Conservation (phyloP, 1,140 invertebrate genomes). For the Bombus picipes region DNA sequence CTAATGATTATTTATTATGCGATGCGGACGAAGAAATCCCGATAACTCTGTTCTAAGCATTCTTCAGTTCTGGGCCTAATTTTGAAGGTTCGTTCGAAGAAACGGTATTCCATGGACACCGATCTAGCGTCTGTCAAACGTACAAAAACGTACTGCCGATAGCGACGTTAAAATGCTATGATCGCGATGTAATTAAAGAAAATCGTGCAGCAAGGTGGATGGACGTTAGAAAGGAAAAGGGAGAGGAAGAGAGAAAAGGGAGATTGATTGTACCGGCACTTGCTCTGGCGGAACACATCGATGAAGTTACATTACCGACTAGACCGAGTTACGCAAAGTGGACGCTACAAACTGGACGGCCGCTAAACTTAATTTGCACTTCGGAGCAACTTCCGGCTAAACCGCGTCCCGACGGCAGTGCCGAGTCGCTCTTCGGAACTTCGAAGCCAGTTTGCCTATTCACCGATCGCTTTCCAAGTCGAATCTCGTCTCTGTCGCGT, state of each 20-base stretch:
- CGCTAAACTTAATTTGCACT: conserved; percentile 81
- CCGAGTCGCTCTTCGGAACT: conserved; percentile 68
- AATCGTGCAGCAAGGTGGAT: conserved; percentile 30
- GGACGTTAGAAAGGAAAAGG: conserved; percentile 50
- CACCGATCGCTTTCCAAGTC: conserved; percentile 75
- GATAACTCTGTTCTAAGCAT: too few species aligned
- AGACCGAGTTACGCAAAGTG: conserved; percentile 82
- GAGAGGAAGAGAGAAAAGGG: conserved; percentile 65
- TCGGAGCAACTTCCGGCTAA: conserved; percentile 79
- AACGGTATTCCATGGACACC: too few species aligned
- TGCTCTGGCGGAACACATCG: conserved; percentile 81
- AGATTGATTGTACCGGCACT: conserved; percentile 79
- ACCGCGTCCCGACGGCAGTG: conserved; percentile 73
- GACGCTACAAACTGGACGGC: conserved; percentile 78
- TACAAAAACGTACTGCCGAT: too few species aligned
- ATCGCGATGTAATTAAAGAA: not conserved
- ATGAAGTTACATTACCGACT: conserved; percentile 82
- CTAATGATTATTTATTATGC: not conserved
- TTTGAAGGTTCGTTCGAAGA: too few species aligned
- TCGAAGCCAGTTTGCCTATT: conserved; percentile 70
- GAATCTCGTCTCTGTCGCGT: conserved; percentile 45
- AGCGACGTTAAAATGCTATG: not conserved
- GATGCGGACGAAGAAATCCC: too few species aligned
- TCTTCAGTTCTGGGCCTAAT: accelerated
- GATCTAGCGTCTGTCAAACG: too few species aligned